Evolutionary conservation across 2,113 vertebrate genomes (phyloP).

Genomic region (Alligator mississippiensis): DNA sequence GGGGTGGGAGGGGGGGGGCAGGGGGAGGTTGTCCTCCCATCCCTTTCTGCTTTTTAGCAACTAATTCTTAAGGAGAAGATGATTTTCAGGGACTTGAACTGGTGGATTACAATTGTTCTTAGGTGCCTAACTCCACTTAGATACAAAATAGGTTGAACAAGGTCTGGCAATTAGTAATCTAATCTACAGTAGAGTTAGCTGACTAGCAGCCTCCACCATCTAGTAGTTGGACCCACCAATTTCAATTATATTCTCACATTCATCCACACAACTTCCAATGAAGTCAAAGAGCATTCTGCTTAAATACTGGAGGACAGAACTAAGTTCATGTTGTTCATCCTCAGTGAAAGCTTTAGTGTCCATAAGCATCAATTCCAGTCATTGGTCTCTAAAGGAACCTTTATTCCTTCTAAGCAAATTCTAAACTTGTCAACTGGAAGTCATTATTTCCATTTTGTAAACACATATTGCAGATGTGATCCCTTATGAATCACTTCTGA

Average conservation of each 20-base stretch:
- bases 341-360: background rate
- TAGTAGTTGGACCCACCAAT: background rate
- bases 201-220: slow-evolving; percentile 2
- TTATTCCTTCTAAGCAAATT: background rate
- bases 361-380: background rate
- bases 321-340: background rate
- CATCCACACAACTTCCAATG: background rate
- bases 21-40: no score
- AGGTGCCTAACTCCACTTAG: no score
- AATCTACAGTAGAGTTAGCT: background rate
- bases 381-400: background rate
- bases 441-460: background rate
- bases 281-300: slow-evolving; percentile 10
- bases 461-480: background rate
- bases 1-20: no score
- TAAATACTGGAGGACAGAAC: background rate
- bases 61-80: no score
- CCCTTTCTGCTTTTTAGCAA: no score
- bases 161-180: no score
- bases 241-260: slow-evolving; percentile 33
- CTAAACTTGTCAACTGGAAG: background rate
- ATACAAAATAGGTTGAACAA: no score
- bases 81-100: no score
- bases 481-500: background rate
- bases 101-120: no score